Conservation (phyloP, 2,888 invertebrate genomes). For the Panopea generosa region DNA sequence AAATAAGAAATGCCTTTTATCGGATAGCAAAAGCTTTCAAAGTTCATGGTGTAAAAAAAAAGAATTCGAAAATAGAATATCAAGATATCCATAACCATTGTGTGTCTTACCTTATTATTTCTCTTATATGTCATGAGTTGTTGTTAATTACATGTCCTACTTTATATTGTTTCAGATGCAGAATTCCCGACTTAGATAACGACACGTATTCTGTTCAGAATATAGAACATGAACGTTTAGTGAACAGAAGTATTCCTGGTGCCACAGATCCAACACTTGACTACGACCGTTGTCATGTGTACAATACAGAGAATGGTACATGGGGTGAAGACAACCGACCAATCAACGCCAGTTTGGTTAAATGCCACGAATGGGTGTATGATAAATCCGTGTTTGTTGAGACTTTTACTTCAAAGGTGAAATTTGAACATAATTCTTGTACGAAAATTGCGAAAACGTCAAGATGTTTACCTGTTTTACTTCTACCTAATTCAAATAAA, state of each 20-base stretch:
- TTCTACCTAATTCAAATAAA: too few species aligned
- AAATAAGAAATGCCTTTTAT: too few species aligned
- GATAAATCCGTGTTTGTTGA: slow-evolving; percentile 52
- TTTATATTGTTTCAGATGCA: slow-evolving; percentile 41
- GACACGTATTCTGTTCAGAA: slow-evolving; percentile 41
- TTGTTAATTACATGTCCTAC: too few species aligned
- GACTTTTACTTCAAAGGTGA: slow-evolving; percentile 58
- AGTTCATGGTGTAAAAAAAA: too few species aligned
- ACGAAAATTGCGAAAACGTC: too few species aligned
- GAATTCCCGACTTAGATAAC: slow-evolving; percentile 34
- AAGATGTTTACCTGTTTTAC: too few species aligned
- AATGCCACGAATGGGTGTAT: slow-evolving; percentile 62
- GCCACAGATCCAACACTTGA: slow-evolving; percentile 6
- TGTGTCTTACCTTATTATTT: too few species aligned
- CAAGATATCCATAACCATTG: too few species aligned
- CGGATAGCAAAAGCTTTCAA: too few species aligned
- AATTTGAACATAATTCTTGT: too few species aligned
- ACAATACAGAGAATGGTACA: background rate
- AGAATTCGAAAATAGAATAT: too few species aligned
- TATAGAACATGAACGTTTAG: slow-evolving; percentile 10
- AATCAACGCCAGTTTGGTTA: slow-evolving; percentile 7
- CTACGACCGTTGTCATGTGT: slow-evolving; percentile 23
- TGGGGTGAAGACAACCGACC: background rate
- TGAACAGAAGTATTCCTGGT: slow-evolving; percentile 43
- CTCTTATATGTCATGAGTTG: too few species aligned